Base-by-base conservation (phyloP, 2,888 invertebrate species). In the Pseudococcus viburni region DNA sequence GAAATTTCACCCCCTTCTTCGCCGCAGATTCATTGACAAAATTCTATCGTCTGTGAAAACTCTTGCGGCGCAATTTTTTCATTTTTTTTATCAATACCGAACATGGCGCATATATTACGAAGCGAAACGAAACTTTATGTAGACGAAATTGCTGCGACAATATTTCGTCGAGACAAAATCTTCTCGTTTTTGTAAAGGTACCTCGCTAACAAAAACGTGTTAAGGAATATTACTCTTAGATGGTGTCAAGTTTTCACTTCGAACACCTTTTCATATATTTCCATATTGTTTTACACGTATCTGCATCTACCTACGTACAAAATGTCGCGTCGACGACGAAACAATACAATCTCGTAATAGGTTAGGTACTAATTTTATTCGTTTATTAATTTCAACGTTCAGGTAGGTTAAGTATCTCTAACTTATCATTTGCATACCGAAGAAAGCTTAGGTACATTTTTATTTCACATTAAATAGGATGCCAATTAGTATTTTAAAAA, bases 151-250 rank as follows among this genome's bases (percentile, higher is more conserved):
- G 73, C 33, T 73, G 73, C 15, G 73, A 73, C 73, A 73, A 33
- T 73, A 73, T 73, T 73, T 73, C 17, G 73, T 73, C 73, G 26
- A 26, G 33, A 73, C 73, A 17, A 73, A 73, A 73, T 73, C 33
- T 73, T 73, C 73, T 42, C 42, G 6, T 42, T 42, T 9, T 26
- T 73, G 33, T 15, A 33, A 73, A 73, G 26, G 73, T 73, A 33
- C 8, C 33, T 64, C 15, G 11, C 22, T 22, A 55, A 73, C 33
- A 33, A 73, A 73, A 73, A 33, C 39, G 15, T 73, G 33, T 11
- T 39, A 73, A 73, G 73, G 33, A 73, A 73, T 73, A 73, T 33
- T 73, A 17, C 73, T 33, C 33, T 17, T 33, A 73, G 33, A 33
- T 33, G 33, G 33, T 33, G 73, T 33, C 73, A 73, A 73, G 73